Evolutionary conservation across 92 coral and sea anemone species (phyloP).

Genomic region (Palythoa grandis): DNA sequence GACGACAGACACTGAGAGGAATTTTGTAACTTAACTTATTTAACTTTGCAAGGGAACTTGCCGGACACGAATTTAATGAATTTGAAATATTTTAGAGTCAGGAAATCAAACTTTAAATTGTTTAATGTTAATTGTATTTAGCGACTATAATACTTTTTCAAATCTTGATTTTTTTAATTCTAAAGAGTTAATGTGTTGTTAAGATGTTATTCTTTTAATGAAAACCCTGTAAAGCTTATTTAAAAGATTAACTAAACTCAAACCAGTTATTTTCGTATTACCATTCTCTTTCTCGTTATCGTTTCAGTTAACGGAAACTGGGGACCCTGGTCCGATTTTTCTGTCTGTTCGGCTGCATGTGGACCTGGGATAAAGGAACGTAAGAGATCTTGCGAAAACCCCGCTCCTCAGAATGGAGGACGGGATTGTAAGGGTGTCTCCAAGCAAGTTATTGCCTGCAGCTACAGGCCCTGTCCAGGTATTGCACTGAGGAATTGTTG

Average conservation of each 20-base stretch:
- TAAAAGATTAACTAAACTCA: not conserved
- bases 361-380: conserved; percentile 81
- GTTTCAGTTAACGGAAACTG: conserved; percentile 75
- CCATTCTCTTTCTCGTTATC: not conserved
- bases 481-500: not conserved
- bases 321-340: conserved; percentile 88
- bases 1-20: no score
- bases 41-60: no score
- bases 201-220: no score
- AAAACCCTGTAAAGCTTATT: not conserved
- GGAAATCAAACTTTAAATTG: no score
- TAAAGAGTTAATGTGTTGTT: no score
- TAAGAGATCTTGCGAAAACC: conserved; percentile 74
- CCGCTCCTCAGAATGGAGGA: conserved; percentile 77
- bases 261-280: not conserved
- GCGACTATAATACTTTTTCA: no score
- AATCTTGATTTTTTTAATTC: no score
- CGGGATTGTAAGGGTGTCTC: conserved; percentile 87
- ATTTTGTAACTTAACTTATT: no score
- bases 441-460: conserved; percentile 84
- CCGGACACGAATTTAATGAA: no score
- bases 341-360: conserved; percentile 76
- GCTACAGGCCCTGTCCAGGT: conserved; percentile 91
- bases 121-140: no score
- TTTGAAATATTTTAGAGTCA: no score